Base-by-base conservation (phyloP, 2,797 vertebrate species). In the Mus spretus region DNA sequence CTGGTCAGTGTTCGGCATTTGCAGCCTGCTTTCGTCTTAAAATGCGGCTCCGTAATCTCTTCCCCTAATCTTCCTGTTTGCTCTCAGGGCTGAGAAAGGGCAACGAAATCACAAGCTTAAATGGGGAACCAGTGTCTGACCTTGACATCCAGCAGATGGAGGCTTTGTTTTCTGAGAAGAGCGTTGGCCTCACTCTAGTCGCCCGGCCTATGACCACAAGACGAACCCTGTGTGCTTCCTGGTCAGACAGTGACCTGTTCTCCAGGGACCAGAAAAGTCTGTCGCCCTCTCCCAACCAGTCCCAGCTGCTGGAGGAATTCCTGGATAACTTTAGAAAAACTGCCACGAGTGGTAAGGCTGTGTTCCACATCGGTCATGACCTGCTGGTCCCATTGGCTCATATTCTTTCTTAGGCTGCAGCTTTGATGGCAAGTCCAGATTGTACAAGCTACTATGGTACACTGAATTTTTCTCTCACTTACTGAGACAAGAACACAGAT, bases 41-140 rank as follows among this genome's bases (percentile, higher is more conserved):
- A 34, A 3, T n/a, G 3, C 50, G 59, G 75, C 44, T 40, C n/a
- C 15, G 1, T 84, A 0, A 89, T 89, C 61, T 74, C 44, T 67
- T 14, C 78, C 10, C 40, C 8, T 17, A 26, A n/a, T 53, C 5
- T 59, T 61, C 40, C 50, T 59, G 44, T 20, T 89, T 14, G 17
- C 93, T 57, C 91, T 72, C 98, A 99, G 99, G 99, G 53, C 97
- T 99, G 96, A 98, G 99, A 96, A 99, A 99, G 57, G 99, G 99
- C 13, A 99, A 99, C 65, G 99, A 99, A 98, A 99, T 99, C 97
- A 97, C 99, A 96, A 98, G 98, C 96, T 98, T 99, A 97, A 99
- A 99, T 47, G 99, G 99, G 95, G 98, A 98, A 78, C 97, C 98
- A 1, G 99, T 99, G 50, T 99, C 99, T 6, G 96, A 98, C 78